These are phyloP conservation scores for Corythornis vintsioides DNA, from an alignment of 2,113 vertebrate species.

Conservation along the genomic window DNA sequence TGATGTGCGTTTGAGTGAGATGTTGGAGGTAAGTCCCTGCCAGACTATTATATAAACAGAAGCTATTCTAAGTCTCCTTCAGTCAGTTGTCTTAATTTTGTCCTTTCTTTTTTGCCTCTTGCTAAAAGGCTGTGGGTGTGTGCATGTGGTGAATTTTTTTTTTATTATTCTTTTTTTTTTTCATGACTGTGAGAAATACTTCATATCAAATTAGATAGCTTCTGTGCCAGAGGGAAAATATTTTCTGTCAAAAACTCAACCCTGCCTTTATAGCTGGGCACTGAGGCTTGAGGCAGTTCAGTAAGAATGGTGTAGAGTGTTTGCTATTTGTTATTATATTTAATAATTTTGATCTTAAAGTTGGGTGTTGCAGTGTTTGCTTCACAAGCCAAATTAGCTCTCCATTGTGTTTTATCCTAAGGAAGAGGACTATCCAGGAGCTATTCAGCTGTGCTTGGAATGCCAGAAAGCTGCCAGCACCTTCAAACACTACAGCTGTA, in stretches of 20 bases:
- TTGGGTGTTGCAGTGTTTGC: neutral
- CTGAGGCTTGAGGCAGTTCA: neutral
- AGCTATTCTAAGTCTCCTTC: neutral
- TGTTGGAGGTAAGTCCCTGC: slow-evolving; percentile 90
- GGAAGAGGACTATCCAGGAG: slow-evolving; percentile 98
- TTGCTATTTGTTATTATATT: neutral
- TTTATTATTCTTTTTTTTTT: neutral
- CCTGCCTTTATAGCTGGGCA: neutral
- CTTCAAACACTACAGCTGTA: slow-evolving; percentile 99
- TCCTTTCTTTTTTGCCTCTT: neutral
- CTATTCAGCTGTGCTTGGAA: slow-evolving; percentile 96
- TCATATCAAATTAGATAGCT: neutral
- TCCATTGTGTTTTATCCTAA: slow-evolving; percentile 57
- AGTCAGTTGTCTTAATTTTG: neutral
- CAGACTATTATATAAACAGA: neutral
- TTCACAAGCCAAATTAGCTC: neutral
- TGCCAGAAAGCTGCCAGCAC: slow-evolving; percentile 98
- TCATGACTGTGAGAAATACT: neutral
- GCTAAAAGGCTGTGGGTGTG: neutral
- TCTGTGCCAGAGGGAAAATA: rapidly evolving
- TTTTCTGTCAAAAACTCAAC: neutral
- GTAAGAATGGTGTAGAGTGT: neutral
- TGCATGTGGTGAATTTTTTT: neutral
- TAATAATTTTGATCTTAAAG: neutral
- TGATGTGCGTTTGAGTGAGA: slow-evolving; percentile 96